Percentiles rank a stretch among this genome's conserved stretches.
These are phyloP conservation scores for Halcyon senegalensis DNA, from an alignment of 2,113 vertebrate species.

Conservation along the genomic window DNA sequence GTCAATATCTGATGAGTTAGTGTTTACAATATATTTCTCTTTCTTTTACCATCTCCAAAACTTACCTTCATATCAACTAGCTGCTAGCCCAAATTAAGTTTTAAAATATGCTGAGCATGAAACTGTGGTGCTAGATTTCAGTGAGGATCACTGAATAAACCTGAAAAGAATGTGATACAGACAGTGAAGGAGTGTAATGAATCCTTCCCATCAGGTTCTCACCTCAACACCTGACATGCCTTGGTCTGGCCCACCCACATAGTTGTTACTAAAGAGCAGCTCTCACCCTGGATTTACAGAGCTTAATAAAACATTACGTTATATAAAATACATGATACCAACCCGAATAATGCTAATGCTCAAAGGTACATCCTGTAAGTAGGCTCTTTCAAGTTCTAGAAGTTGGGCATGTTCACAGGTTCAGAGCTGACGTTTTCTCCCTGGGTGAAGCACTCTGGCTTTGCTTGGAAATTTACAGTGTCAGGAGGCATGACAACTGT, in stretches of 20 bases:
- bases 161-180: fast-evolving
- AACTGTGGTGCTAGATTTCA: neutral
- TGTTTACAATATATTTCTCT: neutral
- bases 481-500: neutral
- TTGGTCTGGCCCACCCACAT: neutral
- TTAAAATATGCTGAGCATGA: neutral
- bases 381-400: neutral
- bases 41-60: neutral
- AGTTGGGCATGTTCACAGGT: neutral
- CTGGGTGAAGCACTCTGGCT: neutral
- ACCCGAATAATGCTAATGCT: neutral
- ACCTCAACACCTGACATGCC: neutral
- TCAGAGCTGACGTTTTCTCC: neutral
- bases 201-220: neutral
- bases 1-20: neutral
- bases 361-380: neutral
- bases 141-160: neutral
- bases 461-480: neutral
- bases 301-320: neutral
- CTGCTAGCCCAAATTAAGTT: neutral
- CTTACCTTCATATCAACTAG: neutral
- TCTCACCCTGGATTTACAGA: neutral
- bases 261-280: neutral
- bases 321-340: neutral
- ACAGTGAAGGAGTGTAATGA: neutral